phyloP scores from a whole-genome alignment of 2,888 invertebrate genomes.

The Teleiodes luculella region DNA sequence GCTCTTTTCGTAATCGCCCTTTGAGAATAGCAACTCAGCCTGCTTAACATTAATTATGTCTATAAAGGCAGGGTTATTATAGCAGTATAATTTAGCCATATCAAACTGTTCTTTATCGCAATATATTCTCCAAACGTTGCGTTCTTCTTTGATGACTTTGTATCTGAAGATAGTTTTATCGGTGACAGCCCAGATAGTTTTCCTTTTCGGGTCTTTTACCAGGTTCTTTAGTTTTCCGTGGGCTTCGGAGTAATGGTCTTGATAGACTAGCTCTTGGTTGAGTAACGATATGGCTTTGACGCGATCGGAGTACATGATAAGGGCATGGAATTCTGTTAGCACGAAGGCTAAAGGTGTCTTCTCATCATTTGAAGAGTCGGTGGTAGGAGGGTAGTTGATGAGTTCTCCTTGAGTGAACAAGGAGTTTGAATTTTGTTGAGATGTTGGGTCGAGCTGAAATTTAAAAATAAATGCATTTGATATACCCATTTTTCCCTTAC shows the following conservation, averaged over 20 bases:
- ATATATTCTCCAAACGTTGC: slow-evolving; percentile 94
- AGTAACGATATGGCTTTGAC: slow-evolving; percentile 91
- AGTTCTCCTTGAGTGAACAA: slow-evolving; percentile 67
- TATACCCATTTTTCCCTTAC: too few relatives aligned
- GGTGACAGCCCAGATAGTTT: slow-evolving; percentile 91
- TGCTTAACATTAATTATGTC: slow-evolving; percentile 92
- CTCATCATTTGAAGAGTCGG: slow-evolving; percentile 58
- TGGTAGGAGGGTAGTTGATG: slow-evolving; percentile 56
- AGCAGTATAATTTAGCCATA: slow-evolving; percentile 90
- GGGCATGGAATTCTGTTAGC: slow-evolving; percentile 93
- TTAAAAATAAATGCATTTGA: too few relatives aligned
- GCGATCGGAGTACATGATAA: slow-evolving; percentile 89
- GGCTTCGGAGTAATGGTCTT: slow-evolving; percentile 89
- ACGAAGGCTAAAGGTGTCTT: slow-evolving; percentile 85
- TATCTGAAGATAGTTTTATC: slow-evolving; percentile 91
- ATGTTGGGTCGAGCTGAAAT: slow-evolving; percentile 70
- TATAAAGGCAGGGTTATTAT: slow-evolving; percentile 87
- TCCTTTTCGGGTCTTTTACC: slow-evolving; percentile 87
- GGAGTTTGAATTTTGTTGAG: slow-evolving; percentile 69
- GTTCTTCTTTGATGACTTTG: slow-evolving; percentile 88
- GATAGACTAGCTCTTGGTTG: slow-evolving; percentile 91
- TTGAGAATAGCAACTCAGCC: slow-evolving; percentile 90
- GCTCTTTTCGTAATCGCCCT: slow-evolving; percentile 88
- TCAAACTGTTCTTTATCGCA: slow-evolving; percentile 91
- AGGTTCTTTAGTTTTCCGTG: slow-evolving; percentile 89